phyloP scores from a whole-genome alignment of 2,113 vertebrate species.

The Entomyzon cyanotis region DNA sequence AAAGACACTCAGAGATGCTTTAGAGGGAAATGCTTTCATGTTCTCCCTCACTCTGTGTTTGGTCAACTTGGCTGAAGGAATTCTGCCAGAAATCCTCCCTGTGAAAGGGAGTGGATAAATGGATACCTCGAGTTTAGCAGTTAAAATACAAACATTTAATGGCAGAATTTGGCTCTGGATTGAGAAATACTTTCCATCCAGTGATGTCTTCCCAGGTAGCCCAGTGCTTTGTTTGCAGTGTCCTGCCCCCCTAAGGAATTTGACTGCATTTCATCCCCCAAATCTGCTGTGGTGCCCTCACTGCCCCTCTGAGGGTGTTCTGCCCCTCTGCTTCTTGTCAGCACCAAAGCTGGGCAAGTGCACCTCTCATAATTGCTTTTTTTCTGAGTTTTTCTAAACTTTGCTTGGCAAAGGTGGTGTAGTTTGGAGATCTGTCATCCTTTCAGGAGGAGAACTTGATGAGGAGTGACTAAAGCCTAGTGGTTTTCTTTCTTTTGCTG shows the following conservation, averaged over 20 bases:
- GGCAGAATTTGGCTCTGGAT: background rate
- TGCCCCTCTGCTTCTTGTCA: conserved; percentile 45
- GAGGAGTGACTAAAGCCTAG: background rate
- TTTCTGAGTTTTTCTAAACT: background rate
- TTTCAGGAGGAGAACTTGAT: background rate
- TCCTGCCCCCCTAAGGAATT: background rate
- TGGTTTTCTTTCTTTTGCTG: background rate
- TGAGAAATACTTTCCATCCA: background rate
- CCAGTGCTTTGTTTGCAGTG: background rate
- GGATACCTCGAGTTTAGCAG: background rate
- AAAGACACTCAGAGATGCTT: background rate
- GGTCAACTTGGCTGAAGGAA: background rate
- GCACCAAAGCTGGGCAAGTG: conserved; percentile 21
- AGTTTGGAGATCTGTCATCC: background rate
- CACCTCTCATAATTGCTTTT: conserved; percentile 42
- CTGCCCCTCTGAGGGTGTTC: background rate
- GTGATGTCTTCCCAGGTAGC: background rate
- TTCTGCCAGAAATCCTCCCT: background rate
- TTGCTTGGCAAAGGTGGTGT: background rate
- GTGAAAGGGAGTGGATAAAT: background rate
- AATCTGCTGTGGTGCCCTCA: background rate
- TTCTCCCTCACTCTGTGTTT: background rate
- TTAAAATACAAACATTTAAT: background rate
- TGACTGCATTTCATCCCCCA: background rate
- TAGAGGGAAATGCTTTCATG: background rate